phyloP scores from a whole-genome alignment of 2,113 vertebrate species.

The Ornithorhynchus anatinus region DNA sequence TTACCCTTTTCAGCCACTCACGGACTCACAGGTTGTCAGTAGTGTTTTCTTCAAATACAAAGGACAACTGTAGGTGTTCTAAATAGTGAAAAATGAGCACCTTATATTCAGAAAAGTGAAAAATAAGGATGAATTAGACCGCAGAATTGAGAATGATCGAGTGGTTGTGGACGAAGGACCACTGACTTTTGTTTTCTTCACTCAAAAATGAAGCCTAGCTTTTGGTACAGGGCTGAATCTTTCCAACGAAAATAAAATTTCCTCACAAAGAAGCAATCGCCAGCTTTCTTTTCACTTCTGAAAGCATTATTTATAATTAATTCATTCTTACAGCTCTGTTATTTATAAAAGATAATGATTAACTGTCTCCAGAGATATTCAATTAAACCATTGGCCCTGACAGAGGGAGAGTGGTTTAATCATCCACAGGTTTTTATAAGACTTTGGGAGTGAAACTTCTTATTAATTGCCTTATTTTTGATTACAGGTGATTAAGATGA shows the following conservation, averaged over 20 bases:
- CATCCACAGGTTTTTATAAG: constrained; percentile 26
- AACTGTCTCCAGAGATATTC: constrained; percentile 33
- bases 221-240: too few relatives aligned
- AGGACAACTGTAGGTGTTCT: too few relatives aligned
- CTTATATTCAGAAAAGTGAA: neutral
- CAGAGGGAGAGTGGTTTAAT: constrained; percentile 7
- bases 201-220: neutral
- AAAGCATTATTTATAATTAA: constrained; percentile 33
- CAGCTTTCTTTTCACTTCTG: constrained; percentile 9
- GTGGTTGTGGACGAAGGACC: neutral
- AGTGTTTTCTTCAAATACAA: too few relatives aligned
- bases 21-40: too few relatives aligned
- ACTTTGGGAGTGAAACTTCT: constrained; percentile 37
- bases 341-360: constrained; percentile 21
- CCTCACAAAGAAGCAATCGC: constrained; percentile 13
- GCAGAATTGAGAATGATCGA: neutral
- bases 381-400: constrained; percentile 44
- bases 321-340: constrained; percentile 24
- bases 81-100: too few relatives aligned
- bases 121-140: neutral
- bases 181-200: neutral
- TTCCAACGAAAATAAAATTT: neutral
- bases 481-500: constrained; percentile 37
- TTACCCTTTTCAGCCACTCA: too few relatives aligned
- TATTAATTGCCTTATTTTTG: constrained; percentile 41